These are phyloP conservation scores for Camponotus pennsylvanicus DNA, from an alignment of 1,140 invertebrate genomes.

Conservation along the genomic window DNA sequence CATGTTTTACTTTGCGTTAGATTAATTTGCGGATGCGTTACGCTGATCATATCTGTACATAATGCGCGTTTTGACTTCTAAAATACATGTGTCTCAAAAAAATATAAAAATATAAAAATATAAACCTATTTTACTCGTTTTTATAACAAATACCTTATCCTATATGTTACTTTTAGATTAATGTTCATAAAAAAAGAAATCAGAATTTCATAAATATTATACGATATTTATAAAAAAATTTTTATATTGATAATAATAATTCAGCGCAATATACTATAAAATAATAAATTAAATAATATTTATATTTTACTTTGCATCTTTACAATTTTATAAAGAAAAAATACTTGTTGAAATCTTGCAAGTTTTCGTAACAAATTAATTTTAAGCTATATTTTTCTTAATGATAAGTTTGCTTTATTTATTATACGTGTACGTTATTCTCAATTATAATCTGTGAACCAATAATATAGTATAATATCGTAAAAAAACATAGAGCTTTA, in stretches of 20 bases:
- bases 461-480: background rate
- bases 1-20: slow-evolving; percentile 37
- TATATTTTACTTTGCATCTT: background rate
- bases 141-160: background rate
- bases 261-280: background rate
- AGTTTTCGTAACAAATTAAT: background rate
- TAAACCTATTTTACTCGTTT: background rate
- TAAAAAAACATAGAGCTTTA: background rate
- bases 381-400: background rate
- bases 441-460: background rate
- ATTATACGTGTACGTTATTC: background rate
- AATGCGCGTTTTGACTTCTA: slow-evolving; percentile 70
- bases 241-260: background rate
- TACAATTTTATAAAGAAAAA: background rate
- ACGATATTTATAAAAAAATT: background rate
- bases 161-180: background rate
- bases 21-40: slow-evolving; percentile 56
- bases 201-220: background rate
- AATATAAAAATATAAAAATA: slow-evolving; percentile 1
- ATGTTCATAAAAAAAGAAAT: background rate
- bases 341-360: background rate
- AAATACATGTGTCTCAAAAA: slow-evolving; percentile 75
- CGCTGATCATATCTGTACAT: slow-evolving; percentile 78
- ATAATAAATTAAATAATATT: background rate
- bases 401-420: slow-evolving; percentile 1